Percentiles rank a stretch among this genome's conserved stretches.
Conservation (phyloP, 2,797 vertebrate genomes). For the Danio aesculapii region DNA sequence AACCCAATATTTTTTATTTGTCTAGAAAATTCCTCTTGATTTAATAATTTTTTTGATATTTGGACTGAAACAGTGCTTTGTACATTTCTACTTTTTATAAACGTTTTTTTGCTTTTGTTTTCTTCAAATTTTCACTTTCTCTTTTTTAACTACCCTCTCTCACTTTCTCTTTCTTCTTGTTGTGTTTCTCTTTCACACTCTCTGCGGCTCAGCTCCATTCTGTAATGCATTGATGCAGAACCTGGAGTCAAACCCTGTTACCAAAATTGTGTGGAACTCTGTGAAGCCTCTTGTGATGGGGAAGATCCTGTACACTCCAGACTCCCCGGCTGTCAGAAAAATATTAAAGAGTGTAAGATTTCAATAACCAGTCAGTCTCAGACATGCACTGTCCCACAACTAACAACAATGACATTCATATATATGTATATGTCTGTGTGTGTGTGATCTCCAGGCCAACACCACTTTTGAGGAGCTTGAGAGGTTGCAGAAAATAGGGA, state of each 20-base stretch:
- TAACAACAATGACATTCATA: not conserved
- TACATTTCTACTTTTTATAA: too few relatives aligned
- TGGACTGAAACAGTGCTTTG: too few relatives aligned
- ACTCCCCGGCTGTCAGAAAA: conserved; percentile 85
- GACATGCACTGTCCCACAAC: not conserved
- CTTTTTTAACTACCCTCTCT: not conserved
- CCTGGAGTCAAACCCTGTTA: conserved; percentile 93
- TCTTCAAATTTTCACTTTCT: not conserved
- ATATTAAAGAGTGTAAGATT: conserved; percentile 93
- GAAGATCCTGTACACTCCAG: conserved; percentile 93
- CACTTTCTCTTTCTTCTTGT: not conserved
- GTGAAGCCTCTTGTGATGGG: conserved; percentile 97
- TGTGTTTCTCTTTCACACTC: conserved; percentile 9
- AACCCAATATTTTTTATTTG: too few relatives aligned
- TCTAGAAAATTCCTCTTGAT: too few relatives aligned
- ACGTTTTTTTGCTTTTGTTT: too few relatives aligned
- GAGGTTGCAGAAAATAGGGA: conserved; percentile 83
- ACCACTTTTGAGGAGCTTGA: conserved; percentile 93
- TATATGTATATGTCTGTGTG: conserved; percentile 16
- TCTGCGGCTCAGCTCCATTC: conserved; percentile 86
- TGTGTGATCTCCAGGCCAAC: conserved; percentile 83
- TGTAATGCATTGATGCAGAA: conserved; percentile 92
- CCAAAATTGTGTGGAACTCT: conserved; percentile 93
- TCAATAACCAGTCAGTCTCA: conserved; percentile 45
- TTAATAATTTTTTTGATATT: too few relatives aligned